phyloP scores from a whole-genome alignment of 1,140 invertebrate genomes.

The Nephotettix cincticeps region DNA sequence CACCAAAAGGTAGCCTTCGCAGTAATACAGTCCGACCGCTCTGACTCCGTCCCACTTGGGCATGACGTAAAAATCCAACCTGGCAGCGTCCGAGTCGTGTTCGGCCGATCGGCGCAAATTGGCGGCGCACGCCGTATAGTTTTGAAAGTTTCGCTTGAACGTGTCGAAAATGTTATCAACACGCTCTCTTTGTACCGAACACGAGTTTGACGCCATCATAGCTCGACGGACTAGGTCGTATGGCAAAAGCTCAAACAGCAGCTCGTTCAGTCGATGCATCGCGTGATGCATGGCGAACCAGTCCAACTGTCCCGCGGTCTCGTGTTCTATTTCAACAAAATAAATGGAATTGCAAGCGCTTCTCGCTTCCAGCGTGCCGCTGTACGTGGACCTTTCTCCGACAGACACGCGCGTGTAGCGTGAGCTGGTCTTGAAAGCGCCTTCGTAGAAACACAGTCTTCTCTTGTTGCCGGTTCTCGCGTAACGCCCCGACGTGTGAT shows the following conservation, averaged over 20 bases:
- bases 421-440: neutral
- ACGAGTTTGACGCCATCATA: neutral
- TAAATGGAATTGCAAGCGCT: neutral
- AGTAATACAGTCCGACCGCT: neutral
- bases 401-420: neutral
- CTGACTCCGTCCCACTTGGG: neutral
- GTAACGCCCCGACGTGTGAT: neutral
- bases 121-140: neutral
- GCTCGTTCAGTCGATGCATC: neutral
- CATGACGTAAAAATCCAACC: neutral
- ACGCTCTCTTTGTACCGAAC: neutral
- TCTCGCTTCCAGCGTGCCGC: neutral
- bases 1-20: neutral
- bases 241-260: neutral
- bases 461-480: neutral
- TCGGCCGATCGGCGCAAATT: neutral
- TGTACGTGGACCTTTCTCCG: neutral
- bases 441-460: neutral
- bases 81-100: neutral
- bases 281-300: neutral
- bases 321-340: neutral
- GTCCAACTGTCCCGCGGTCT: neutral
- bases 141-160: neutral
- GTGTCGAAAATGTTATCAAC: neutral
- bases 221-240: neutral